Percentiles rank a stretch among this genome's conserved stretches.
Conservation (phyloP, 2,113 vertebrate species). For the Colinus virginianus region DNA sequence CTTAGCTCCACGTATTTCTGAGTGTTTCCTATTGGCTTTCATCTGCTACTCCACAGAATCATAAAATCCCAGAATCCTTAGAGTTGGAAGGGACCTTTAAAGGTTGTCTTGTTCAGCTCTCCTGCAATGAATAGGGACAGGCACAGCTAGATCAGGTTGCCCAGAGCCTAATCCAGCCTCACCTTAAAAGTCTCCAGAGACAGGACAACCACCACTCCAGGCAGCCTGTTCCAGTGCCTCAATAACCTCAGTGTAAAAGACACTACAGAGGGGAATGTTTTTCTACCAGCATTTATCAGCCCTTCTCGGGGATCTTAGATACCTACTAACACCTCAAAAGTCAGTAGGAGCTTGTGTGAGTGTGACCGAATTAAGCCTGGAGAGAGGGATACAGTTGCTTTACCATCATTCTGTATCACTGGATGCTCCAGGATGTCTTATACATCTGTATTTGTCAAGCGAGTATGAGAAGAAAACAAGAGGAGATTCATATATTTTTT, state of each 20-base stretch:
- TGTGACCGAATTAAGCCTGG: not conserved
- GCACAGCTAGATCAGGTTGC: too few species aligned
- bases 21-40: not conserved
- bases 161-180: too few species aligned
- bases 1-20: not conserved
- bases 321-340: not conserved
- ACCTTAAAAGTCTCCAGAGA: too few species aligned
- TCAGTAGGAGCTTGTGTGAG: not conserved
- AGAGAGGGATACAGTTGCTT: not conserved
- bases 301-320: rapidly evolving
- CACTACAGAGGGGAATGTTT: not conserved
- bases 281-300: not conserved
- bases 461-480: not conserved
- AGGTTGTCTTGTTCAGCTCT: too few species aligned
- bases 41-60: not conserved
- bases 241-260: too few species aligned
- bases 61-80: too few species aligned
- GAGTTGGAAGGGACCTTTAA: too few species aligned
- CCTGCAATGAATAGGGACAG: too few species aligned
- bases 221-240: too few species aligned
- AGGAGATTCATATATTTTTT: not conserved
- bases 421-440: not conserved
- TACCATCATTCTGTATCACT: not conserved
- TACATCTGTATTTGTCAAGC: not conserved
- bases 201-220: too few species aligned